Conservation (phyloP, 2,797 vertebrate species). For the Oreochromis mossambicus region DNA sequence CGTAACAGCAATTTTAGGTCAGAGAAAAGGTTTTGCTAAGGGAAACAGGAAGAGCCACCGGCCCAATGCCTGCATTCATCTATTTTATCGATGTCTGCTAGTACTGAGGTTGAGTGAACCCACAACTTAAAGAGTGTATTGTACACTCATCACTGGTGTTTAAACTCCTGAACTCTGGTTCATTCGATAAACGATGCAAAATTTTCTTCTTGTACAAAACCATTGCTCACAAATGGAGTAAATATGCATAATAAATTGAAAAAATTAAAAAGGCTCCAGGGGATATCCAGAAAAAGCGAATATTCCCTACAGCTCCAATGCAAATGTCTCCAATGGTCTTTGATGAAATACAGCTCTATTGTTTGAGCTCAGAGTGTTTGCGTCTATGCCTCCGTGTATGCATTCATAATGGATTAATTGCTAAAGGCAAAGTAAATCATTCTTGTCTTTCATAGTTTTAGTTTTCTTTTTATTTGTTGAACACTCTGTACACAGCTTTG, state of each 20-base stretch:
- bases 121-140: neutral
- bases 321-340: constrained; percentile 51
- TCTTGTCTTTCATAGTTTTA: constrained; percentile 36
- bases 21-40: neutral
- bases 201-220: neutral
- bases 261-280: neutral
- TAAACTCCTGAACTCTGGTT: neutral
- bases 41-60: neutral
- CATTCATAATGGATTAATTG: constrained; percentile 58
- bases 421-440: constrained; percentile 52
- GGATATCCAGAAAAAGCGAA: constrained; percentile 11
- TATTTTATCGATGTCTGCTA: neutral
- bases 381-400: constrained; percentile 17
- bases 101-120: neutral
- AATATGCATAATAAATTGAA: constrained; percentile 1
- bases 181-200: neutral
- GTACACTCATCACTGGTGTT: neutral
- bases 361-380: constrained; percentile 44
- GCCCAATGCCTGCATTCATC: neutral
- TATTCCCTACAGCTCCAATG: constrained; percentile 36
- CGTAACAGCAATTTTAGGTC: neutral
- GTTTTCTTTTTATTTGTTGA: constrained; percentile 38
- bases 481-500: constrained; percentile 21
- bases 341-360: constrained; percentile 46
- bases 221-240: neutral